Base-by-base conservation (phyloP, 1,140 invertebrate species). In the Gryon sp. region DNA sequence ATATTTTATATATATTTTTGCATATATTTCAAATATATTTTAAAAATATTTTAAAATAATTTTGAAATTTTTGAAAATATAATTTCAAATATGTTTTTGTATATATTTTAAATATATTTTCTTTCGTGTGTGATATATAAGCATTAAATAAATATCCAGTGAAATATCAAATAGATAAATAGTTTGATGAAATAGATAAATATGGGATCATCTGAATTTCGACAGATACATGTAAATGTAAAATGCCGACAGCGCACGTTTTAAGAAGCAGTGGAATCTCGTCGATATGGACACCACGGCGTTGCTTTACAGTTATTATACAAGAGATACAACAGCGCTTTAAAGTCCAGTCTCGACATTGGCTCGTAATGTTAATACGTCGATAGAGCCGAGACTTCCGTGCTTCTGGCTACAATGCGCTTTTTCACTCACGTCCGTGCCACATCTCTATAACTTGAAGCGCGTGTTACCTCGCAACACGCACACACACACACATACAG, bases 231-330 rank as follows among this genome's bases (percentile, higher is more conserved):
- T n/a, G n/a, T n/a, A n/a, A 52, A 70, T n/a, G 2, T 43, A 12
- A 55, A 24, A 32, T 55, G 55, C 41, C 48, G 66, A 34, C 66
- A 60, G 46, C 18, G 26, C n/a, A 36, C 7, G 11, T 32, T 46
- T 34, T 8, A 53, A 36, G 11, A 28, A 28, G 38, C 28, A 70
- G 62, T 66, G 65, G 60, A 19, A 53, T 22, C 82, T 87, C 83
- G 86, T 89, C 82, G 79, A 82, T 82, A 88, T 88, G 86, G 78
- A 79, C 66, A 79, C 83, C 87, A 80, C 80, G 83, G 70, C 73
- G 80, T 74, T 79, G 76, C 82, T 89, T 86, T 87, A 89, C 87
- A 88, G 87, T 88, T 89, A 88, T 88, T 88, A 87, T 82, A 79
- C 82, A 86, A 82, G 78, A 82, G 79, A 57, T 57, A 83, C 83